A percentile compares a stretch with the other conserved stretches of the same genome.
Evolutionary conservation across 2,113 vertebrate species (phyloP).

Genomic region (Mus spicilegus): DNA sequence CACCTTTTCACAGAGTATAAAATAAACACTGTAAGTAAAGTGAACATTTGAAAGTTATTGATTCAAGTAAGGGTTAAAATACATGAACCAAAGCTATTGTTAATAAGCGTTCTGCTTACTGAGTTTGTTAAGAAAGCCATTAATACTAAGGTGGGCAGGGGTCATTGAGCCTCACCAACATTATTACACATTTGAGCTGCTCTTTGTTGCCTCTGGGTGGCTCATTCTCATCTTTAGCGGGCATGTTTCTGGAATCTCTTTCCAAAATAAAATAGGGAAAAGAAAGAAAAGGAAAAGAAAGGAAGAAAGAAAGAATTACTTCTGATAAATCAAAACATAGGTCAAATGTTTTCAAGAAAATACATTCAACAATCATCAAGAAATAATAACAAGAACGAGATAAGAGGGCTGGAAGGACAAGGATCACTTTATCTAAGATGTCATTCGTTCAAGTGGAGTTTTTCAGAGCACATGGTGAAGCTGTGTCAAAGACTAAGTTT

Average conservation of each 20-base stretch:
- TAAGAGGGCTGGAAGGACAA: neutral
- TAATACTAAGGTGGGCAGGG: neutral
- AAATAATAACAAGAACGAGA: neutral
- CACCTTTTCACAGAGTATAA: neutral
- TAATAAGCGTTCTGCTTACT: neutral
- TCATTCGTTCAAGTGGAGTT: slow-evolving; percentile 8
- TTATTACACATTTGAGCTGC: neutral
- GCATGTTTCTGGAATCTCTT: neutral
- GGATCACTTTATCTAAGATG: neutral
- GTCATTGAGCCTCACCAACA: neutral
- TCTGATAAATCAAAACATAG: slow-evolving; percentile 39
- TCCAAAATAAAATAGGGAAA: neutral
- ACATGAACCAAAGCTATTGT: neutral
- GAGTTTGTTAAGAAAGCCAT: slow-evolving; percentile 4
- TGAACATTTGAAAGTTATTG: slow-evolving; percentile 29
- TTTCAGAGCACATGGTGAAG: neutral
- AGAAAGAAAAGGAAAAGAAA: no score
- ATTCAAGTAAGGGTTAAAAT: slow-evolving; percentile 11
- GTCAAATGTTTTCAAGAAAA: slow-evolving; percentile 45
- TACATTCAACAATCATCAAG: neutral
- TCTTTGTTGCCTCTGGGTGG: neutral
- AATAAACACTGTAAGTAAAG: slow-evolving; percentile 27
- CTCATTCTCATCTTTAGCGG: neutral
- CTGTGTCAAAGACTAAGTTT: neutral
- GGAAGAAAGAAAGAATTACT: neutral